Evolutionary conservation across 2,888 invertebrate genomes (phyloP), one percentile per base, ranked within the genome.

Genomic region (Oscheius sp.): DNA sequence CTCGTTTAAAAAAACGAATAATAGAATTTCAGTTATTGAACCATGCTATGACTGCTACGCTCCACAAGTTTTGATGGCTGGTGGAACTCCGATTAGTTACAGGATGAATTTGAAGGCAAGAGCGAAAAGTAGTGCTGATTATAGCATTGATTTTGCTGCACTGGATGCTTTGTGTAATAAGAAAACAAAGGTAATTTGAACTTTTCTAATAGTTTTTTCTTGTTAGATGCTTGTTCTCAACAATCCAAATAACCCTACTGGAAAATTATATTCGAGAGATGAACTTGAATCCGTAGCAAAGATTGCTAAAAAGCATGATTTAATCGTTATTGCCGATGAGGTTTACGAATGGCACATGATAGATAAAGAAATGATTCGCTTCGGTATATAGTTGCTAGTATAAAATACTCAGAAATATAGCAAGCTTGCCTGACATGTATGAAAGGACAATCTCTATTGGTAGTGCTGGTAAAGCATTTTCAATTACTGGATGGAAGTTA

Each of bases 41-140:
- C 98, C 98, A 0, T 97, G 92, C 88, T 99, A 95, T 87, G 98
- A 98, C 88, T 97, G 96, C 86, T 98, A 99, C 86, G 93, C 93
- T 79, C 95, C 95, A 0, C 95, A 97, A 93, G 92, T 96, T 15
- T 90, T 90, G 78, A 91, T 91, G 81, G 94, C 95, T 1, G 93
- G 94, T 0, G 98, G 96, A 0, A 89, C 91, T 20, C 92, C 95
- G 0, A 92, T 91, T 73, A 96, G 93, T 87, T 93, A 97, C 76
- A 92, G 96, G 0, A 89, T 98, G 25, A 90, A 92, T 88, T 92
- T 93, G 70, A 85, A 52, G 45, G 34, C 33, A 23, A 66, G 68
- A 10, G 70, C 80, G 3, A 66, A 42, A 1, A 76, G 72, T 8
- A 94, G 95, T 57, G 91, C 91, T 0, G 95, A 96, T 87, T 97